Base-by-base conservation (phyloP, 2,888 invertebrate genomes). In the Lithodes maja region DNA sequence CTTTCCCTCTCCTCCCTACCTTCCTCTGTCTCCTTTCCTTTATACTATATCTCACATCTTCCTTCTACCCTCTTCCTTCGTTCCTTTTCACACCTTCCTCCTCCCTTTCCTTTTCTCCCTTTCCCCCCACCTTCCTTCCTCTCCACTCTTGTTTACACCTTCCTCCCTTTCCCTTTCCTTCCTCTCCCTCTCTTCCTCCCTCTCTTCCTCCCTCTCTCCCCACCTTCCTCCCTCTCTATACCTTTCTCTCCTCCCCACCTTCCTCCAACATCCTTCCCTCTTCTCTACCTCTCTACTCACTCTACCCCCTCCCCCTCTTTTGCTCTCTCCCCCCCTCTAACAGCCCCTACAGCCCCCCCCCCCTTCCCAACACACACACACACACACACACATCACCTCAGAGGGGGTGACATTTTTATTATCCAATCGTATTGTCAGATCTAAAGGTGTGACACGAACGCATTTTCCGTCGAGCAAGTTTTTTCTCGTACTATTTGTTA, bases 281-380 rank as follows among this genome's bases (percentile, higher is more conserved):
- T 75, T 12, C 2, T n/a, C 12, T 53, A 15, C 52, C 54, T 53
- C 15, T 12, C 17, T 61, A 0, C 12, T 7, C 12, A 5, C 61
- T 61, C 61, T 61, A 61, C 12, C 12, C 61, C 12, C 75, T 2
- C 75, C 17, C 75, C 17, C 75, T 2, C 75, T 75, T 17, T 75
- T 17, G 9, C 75, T 75, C 53, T 53, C 80, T 80, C 2, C 12
- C 54, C 54, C 80, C 54, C 80, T 80, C 80, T 53, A n/a, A 53
- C 80, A 53, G 50, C 54, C 80, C 54, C 54, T 80, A n/a, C 52
- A 49, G 52, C 80, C 54, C 52, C 54, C 33, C 49, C n/a, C 49
- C 77, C 50, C 33, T 77, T 49, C 5, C 5, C n/a, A 75, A 12
- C 5, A 7, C 61, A 33, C 33, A 33, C 33, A 33, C 33, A 33